These are phyloP conservation scores for Leptopilina drosophilae DNA, from an alignment of 2,888 invertebrate genomes.

Conservation along the genomic window DNA sequence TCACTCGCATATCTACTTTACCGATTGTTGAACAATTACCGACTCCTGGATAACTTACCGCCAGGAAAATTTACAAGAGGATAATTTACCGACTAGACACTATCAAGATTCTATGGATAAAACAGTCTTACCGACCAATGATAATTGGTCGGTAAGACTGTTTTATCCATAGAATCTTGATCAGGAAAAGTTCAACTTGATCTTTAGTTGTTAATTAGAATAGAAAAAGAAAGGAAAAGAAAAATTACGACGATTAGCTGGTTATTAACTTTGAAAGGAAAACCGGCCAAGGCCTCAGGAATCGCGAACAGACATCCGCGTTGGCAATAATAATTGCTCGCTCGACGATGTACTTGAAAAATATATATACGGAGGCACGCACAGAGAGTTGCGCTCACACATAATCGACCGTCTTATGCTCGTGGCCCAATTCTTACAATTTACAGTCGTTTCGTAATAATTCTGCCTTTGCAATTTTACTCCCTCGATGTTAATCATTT, in stretches of 20 bases:
- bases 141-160: too few relatives aligned
- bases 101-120: too few relatives aligned
- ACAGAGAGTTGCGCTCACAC: conserved; percentile 43
- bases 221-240: conserved; percentile 33
- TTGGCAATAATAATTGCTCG: conserved; percentile 74
- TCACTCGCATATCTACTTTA: not conserved
- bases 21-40: not conserved
- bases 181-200: not conserved
- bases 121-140: too few relatives aligned
- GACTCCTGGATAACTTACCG: too few relatives aligned
- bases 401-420: conserved; percentile 53
- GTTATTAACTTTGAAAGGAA: conserved; percentile 65
- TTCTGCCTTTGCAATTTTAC: conserved; percentile 60
- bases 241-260: conserved; percentile 42
- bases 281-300: conserved; percentile 75
- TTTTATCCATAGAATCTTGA: not conserved
- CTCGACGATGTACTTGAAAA: conserved; percentile 65
- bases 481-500: conserved; percentile 48
- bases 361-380: conserved; percentile 50
- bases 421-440: conserved; percentile 75
- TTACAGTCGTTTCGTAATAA: conserved; percentile 71
- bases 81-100: too few relatives aligned
- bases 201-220: conserved; percentile 48
- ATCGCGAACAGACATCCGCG: conserved; percentile 75
- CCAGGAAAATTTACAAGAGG: too few relatives aligned